Base-by-base conservation (phyloP, 1,140 invertebrate genomes). In the Drosophila athabasca region DNA sequence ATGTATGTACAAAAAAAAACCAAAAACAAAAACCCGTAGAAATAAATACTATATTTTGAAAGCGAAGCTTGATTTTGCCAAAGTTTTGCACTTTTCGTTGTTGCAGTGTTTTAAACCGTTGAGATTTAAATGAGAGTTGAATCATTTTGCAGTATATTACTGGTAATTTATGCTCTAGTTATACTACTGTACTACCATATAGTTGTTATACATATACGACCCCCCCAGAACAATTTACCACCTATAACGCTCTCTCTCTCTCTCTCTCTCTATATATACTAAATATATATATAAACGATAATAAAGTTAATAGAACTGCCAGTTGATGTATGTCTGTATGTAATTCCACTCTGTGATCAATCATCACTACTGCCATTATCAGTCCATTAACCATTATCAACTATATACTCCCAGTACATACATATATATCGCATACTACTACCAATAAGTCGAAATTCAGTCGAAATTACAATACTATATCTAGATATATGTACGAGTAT, bases 21-120 rank as follows among this genome's bases (percentile, higher is more conserved):
- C 11, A 43, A 8, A 44, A 41, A 19, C 35, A 31, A 31, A 26
- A 45, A 46, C 62, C 72, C 39, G 62, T 75, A 75, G 62, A 54
- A 44, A 39, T 52, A 62, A 52, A 60, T 44, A 50, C 58, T n/a
- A 39, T 17, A 46, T 62, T 62, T 60, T 39, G 35, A 39, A 44
- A 61, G 55, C 62, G 59, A 45, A 67, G 70, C 64, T 82, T 82
- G 58, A 70, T 48, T 71, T 75, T 59, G 24, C 53, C 22, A 65
- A 68, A 39, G 35, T 48, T 76, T 65, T 82, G 64, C 74, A 82
- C 74, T 65, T 82, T 82, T 66, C 65, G 64, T 74, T 72, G 66
- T 75, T 80, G 76, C 64, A 68, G 51, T 39, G 35, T 39, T 39
- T 79, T 65, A 60, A 65, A 62, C 69, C 43, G 71, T 80, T 82